Base-by-base conservation (phyloP, 1,140 invertebrate genomes). In the Plectrocnemia conspersa region DNA sequence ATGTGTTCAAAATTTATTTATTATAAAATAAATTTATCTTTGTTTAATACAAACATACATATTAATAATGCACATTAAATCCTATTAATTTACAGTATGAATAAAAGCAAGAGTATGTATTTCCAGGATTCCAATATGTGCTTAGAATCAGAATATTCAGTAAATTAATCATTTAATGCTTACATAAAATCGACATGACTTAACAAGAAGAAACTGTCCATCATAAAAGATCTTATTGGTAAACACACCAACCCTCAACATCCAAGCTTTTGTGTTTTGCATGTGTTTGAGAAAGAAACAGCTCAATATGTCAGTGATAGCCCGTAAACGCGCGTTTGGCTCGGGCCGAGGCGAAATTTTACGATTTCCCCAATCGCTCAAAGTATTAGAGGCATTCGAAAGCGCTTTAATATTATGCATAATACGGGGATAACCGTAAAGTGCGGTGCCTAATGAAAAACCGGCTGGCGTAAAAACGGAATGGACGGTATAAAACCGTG, bases 401-500 rank as follows among this genome's bases (percentile, higher is more conserved):
- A 29, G 7, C 13, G 27, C 27, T 29, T n/a, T n/a, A n/a, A n/a
- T n/a, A 29, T 13, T 29, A 7, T 7, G 19, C n/a, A 15, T 16
- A 48, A 29, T 33, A 36, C 18, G n/a, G 21, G 18, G 42, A 52
- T 52, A 10, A 9, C 22, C 49, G 38, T 40, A 25, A 27, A 24
- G 19, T 32, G 9, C 22, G 21, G n/a, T n/a, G 32, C 21, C 41
- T 25, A 46, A 54, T 46, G 42, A 54, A 46, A 46, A 54, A 42
- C 10, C 25, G 45, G 35, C 38, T 40, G 52, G 18, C 15, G 27
- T 47, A 54, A 54, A 54, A 47, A 42, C 35, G 52, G 29, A 55
- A 55, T 41, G 53, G 35, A 41, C 45, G 44, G 27, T 41, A 48
- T 23, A 25, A 46, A 7, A 32, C 7, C 27, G n/a, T 7, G 7